phyloP scores from a whole-genome alignment of 2,888 invertebrate genomes.

The Limenitis camilla region DNA sequence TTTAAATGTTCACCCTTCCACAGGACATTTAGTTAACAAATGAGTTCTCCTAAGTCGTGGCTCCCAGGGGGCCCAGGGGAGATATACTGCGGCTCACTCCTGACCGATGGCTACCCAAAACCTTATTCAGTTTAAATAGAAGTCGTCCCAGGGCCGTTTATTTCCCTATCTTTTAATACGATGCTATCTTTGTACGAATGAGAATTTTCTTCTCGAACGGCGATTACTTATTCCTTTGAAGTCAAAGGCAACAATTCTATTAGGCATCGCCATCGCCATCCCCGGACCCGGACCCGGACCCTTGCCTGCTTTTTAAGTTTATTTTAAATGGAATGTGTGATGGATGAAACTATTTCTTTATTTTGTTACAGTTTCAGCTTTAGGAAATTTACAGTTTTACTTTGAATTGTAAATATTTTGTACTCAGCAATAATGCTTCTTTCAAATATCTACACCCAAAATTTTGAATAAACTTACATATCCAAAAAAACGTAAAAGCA shows the following conservation, averaged over 20 bases:
- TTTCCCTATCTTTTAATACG: slow-evolving; percentile 55
- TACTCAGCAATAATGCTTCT: too few relatives aligned
- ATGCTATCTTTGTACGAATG: slow-evolving; percentile 57
- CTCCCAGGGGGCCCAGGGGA: slow-evolving; percentile 39
- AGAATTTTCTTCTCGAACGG: slow-evolving; percentile 31
- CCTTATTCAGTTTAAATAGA: slow-evolving; percentile 28
- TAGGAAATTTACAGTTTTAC: background rate
- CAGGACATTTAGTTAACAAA: too few relatives aligned
- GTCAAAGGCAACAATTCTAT: slow-evolving; percentile 28
- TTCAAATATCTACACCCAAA: too few relatives aligned
- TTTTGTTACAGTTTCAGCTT: slow-evolving; percentile 6
- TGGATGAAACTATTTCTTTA: slow-evolving; percentile 10
- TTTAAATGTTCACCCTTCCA: too few relatives aligned
- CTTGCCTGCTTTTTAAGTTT: slow-evolving; percentile 18
- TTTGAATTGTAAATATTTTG: too few relatives aligned
- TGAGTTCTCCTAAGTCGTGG: too few relatives aligned
- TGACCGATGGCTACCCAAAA: slow-evolving; percentile 35
- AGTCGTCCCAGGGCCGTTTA: slow-evolving; percentile 42
- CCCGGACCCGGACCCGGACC: too few relatives aligned
- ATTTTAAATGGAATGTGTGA: slow-evolving; percentile 22
- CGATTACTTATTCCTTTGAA: slow-evolving; percentile 33
- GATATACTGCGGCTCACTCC: too few relatives aligned
- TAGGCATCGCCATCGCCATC: slow-evolving; percentile 16
- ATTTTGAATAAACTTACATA: too few relatives aligned
- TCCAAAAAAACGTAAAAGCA: too few relatives aligned